Percentiles rank a stretch among this genome's conserved stretches.
Conservation (phyloP, 2,888 invertebrate genomes). For the Sarcophaga carnaria region DNA sequence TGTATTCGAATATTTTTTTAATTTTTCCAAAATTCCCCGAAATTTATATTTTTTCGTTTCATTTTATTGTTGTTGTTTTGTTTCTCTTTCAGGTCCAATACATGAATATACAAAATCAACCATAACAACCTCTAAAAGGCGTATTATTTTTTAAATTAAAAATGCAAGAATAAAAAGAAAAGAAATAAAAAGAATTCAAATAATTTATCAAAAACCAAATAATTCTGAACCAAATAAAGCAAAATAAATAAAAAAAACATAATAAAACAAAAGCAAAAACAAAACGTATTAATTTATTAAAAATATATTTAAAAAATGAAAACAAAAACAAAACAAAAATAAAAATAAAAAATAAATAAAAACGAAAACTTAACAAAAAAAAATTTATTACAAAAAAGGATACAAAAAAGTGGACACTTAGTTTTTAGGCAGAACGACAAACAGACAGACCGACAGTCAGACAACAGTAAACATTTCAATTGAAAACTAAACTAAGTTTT, state of each 20-base stretch:
- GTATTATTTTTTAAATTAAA: constrained; percentile 68
- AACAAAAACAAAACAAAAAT: constrained; percentile 33
- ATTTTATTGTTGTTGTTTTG: neutral
- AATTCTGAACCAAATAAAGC: constrained; percentile 33
- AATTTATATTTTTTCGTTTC: neutral
- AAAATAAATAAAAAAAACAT: constrained; percentile 56
- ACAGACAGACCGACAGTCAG: neutral
- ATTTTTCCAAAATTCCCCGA: neutral
- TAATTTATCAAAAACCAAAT: constrained; percentile 57
- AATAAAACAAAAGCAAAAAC: constrained; percentile 46
- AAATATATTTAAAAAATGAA: constrained; percentile 45
- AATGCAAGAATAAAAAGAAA: constrained; percentile 38
- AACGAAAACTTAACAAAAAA: neutral
- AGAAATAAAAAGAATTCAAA: no score
- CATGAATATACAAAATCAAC: constrained; percentile 71
- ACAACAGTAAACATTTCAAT: neutral
- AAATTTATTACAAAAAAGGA: constrained; percentile 35
- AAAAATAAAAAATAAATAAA: no score
- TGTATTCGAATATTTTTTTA: neutral
- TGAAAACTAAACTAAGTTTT: neutral
- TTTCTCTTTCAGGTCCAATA: constrained; percentile 70
- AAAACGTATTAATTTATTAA: constrained; percentile 45
- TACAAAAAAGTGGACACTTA: constrained; percentile 36
- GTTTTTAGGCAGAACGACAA: neutral
- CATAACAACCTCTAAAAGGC: constrained; percentile 68